phyloP scores from a whole-genome alignment of 1,140 invertebrate genomes.

The Polypedilum vanderplanki region DNA sequence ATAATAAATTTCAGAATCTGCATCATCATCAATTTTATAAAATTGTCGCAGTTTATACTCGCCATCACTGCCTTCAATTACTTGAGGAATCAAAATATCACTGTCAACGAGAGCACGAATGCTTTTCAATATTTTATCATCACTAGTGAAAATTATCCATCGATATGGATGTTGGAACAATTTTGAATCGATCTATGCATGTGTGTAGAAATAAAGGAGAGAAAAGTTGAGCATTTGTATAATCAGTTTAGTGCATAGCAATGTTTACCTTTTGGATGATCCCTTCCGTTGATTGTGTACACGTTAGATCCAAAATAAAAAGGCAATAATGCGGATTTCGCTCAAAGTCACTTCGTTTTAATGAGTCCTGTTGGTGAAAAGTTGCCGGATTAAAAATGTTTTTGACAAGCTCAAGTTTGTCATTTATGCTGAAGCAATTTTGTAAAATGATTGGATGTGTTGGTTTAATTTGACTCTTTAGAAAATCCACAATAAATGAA shows the following conservation, averaged over 20 bases:
- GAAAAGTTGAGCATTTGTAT: neutral
- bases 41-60: conserved; percentile 21
- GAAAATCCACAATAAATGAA: neutral
- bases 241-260: neutral
- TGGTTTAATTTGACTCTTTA: neutral
- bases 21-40: neutral
- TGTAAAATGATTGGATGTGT: conserved; percentile 3
- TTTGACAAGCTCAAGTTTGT: conserved; percentile 10
- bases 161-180: neutral
- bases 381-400: neutral
- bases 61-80: neutral
- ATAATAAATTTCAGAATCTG: conserved; percentile 6
- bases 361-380: conserved; percentile 2
- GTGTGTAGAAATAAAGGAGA: neutral
- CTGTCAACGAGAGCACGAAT: neutral
- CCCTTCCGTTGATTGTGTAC: neutral
- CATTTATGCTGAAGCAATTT: neutral
- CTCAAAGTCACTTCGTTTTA: conserved; percentile 8
- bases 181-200: neutral
- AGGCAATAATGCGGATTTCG: conserved; percentile 1
- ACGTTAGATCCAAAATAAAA: neutral
- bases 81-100: neutral
- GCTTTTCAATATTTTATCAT: neutral
- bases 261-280: conserved; percentile 24
- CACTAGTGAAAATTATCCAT: neutral